These are phyloP conservation scores for Belonocnema kinseyi DNA, from an alignment of 1,140 invertebrate species.

Conservation along the genomic window DNA sequence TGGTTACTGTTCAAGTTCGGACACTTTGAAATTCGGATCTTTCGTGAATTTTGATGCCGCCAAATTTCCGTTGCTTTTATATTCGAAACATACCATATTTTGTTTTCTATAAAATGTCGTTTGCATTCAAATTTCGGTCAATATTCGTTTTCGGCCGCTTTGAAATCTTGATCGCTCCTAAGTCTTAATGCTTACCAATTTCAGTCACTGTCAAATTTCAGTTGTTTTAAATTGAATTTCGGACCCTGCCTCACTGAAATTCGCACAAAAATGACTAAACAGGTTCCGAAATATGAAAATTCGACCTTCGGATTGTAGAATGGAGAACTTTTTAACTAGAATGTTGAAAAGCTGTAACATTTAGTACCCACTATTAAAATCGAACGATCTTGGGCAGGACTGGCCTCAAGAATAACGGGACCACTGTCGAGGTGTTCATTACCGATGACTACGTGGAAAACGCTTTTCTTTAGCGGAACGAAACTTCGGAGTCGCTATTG, in stretches of 20 bases:
- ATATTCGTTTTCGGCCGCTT: too few species aligned
- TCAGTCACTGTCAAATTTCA: too few species aligned
- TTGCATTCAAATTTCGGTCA: too few species aligned
- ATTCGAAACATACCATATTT: background rate
- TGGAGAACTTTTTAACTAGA: background rate
- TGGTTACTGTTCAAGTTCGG: too few species aligned
- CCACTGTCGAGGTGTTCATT: conserved; percentile 12
- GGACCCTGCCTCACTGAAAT: background rate
- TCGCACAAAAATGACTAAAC: background rate
- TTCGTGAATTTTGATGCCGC: too few species aligned
- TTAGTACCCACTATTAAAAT: conserved; percentile 28
- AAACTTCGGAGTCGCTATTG: background rate
- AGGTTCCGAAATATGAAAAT: background rate
- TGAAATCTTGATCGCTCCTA: too few species aligned
- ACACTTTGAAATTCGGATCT: too few species aligned
- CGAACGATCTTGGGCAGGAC: background rate
- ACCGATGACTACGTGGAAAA: conserved; percentile 22
- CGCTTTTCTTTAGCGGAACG: conserved; percentile 23
- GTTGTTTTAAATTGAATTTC: background rate
- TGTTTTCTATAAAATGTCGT: background rate
- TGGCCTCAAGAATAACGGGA: conserved; percentile 13
- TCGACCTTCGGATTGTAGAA: background rate
- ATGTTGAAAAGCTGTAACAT: background rate
- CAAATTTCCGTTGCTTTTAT: too few species aligned
- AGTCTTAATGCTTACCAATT: too few species aligned